These are phyloP conservation scores for Irena cyanogastra DNA, from an alignment of 2,113 vertebrate species.

Conservation along the genomic window DNA sequence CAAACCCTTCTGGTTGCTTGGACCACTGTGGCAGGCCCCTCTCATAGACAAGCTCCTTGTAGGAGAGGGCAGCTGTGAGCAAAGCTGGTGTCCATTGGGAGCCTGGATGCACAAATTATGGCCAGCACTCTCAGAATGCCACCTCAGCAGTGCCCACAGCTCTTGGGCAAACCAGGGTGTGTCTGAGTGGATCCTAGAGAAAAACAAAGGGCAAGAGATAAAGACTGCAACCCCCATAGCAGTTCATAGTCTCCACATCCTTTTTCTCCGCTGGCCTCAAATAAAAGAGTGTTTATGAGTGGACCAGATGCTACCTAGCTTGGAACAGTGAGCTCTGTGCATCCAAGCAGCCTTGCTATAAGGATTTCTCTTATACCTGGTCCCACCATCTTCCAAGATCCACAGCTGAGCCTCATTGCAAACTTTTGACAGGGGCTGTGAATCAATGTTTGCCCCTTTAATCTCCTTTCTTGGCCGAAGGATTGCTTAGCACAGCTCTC, in stretches of 20 bases:
- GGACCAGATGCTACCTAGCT: not conserved
- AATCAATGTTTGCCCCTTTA: not conserved
- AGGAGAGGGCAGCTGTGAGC: not conserved
- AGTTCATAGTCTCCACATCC: not conserved
- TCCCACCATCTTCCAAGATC: not conserved
- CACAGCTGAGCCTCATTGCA: not conserved
- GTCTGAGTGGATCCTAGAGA: not conserved
- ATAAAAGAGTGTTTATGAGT: not conserved
- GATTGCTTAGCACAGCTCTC: not conserved
- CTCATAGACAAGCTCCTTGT: not conserved
- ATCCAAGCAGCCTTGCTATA: not conserved
- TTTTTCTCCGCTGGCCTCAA: not conserved
- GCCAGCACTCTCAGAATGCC: not conserved
- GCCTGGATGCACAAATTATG: not conserved
- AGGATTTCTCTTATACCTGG: not conserved
- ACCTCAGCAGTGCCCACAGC: not conserved
- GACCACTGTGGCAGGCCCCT: not conserved
- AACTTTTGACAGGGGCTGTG: not conserved
- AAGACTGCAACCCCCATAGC: not conserved
- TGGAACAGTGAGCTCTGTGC: not conserved
- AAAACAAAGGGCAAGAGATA: not conserved
- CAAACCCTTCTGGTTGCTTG: not conserved
- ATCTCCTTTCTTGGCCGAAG: not conserved
- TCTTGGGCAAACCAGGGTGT: not conserved
- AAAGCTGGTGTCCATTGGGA: not conserved